Percentiles rank a stretch among this genome's conserved stretches.
These are phyloP conservation scores for Streptopelia turtur DNA, from an alignment of 2,797 vertebrate genomes.

Conservation along the genomic window DNA sequence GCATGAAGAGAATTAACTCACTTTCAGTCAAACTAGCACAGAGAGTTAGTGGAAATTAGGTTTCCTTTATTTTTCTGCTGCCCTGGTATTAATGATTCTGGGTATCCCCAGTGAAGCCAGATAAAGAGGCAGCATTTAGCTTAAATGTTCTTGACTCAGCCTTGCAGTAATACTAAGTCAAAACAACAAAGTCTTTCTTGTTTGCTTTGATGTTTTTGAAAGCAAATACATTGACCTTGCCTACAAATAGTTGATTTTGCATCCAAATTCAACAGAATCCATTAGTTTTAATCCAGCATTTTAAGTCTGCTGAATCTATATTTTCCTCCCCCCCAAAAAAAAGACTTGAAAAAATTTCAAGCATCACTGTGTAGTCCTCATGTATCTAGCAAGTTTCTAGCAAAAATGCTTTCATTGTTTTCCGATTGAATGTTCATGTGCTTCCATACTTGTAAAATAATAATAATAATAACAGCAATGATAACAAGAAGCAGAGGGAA, in stretches of 20 bases:
- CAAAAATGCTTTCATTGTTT: neutral
- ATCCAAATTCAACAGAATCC: neutral
- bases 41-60: neutral
- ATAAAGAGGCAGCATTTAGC: neutral
- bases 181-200: neutral
- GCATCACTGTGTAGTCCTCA: neutral
- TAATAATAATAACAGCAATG: neutral
- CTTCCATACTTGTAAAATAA: neutral
- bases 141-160: neutral
- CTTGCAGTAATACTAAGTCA: neutral
- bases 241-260: neutral
- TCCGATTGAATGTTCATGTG: neutral
- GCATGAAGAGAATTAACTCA: too few species aligned
- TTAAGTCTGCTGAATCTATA: neutral
- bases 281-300: neutral
- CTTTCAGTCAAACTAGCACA: too few species aligned
- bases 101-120: neutral
- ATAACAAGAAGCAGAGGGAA: neutral
- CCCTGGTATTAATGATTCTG: neutral
- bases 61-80: neutral
- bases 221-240: neutral
- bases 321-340: neutral
- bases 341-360: neutral
- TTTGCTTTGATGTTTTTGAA: conserved; percentile 22
- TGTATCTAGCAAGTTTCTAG: neutral